A percentile compares a stretch with the other conserved stretches of the same genome.
Evolutionary conservation across 1,140 invertebrate species (phyloP).

Genomic region (Dolichoris vasculosae): DNA sequence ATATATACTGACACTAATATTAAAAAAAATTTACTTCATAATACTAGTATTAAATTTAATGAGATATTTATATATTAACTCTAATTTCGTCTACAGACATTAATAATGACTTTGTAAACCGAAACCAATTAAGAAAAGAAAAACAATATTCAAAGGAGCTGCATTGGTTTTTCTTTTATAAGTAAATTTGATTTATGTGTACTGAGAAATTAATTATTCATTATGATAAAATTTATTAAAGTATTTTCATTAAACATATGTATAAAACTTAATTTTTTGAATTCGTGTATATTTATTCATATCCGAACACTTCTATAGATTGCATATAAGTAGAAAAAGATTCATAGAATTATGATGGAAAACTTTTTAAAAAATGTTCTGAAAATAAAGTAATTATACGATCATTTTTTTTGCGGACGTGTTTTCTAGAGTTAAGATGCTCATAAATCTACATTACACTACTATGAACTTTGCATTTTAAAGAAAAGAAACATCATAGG

Average conservation of each 20-base stretch:
- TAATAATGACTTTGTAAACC: slow-evolving; percentile 25
- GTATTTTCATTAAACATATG: too few relatives aligned
- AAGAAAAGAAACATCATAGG: background rate
- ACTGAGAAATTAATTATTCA: background rate
- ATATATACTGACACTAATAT: background rate
- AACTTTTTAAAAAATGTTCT: background rate
- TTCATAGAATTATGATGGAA: background rate
- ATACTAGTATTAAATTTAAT: background rate
- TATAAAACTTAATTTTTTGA: too few relatives aligned
- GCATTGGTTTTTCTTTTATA: background rate
- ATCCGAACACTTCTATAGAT: background rate
- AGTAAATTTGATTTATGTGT: background rate
- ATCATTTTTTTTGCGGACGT: background rate
- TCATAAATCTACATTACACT: background rate
- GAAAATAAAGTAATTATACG: background rate
- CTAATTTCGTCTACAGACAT: background rate
- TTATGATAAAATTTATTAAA: background rate
- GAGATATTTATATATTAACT: background rate
- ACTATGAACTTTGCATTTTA: background rate
- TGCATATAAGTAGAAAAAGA: background rate
- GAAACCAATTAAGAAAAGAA: slow-evolving; percentile 30
- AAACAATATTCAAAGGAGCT: slow-evolving; percentile 20
- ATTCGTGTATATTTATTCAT: background rate
- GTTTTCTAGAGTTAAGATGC: background rate
- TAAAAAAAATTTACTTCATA: too few relatives aligned